These are phyloP conservation scores for Rhyacophila evoluta DNA, from an alignment of 2,888 invertebrate species.

Conservation along the genomic window DNA sequence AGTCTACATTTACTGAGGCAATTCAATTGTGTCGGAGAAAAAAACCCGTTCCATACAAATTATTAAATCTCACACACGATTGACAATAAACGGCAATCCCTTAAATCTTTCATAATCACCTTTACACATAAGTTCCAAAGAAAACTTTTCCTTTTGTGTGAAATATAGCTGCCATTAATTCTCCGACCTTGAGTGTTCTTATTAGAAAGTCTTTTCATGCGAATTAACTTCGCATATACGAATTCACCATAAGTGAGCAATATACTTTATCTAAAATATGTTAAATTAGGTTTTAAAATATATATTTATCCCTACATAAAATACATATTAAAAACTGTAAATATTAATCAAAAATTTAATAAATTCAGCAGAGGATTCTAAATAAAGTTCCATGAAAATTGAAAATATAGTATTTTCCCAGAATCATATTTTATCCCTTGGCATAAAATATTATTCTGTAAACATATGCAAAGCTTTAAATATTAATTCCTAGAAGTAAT, in stretches of 20 bases:
- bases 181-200: conserved; percentile 41
- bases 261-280: too few species aligned
- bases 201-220: conserved; percentile 45
- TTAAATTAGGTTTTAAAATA: too few species aligned
- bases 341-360: too few species aligned
- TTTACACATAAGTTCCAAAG: conserved; percentile 37
- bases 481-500: too few species aligned
- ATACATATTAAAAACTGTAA: too few species aligned
- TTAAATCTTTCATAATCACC: conserved; percentile 50
- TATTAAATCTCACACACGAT: conserved; percentile 30
- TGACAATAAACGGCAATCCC: conserved; percentile 42
- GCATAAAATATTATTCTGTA: too few species aligned
- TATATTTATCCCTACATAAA: too few species aligned
- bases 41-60: conserved; percentile 24
- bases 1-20: background rate
- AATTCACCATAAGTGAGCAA: conserved; percentile 11
- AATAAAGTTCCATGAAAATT: too few species aligned
- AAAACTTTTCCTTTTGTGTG: conserved; percentile 45
- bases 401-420: too few species aligned
- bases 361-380: too few species aligned
- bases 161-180: conserved; percentile 42
- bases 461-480: too few species aligned
- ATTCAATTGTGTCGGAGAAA: background rate
- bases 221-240: background rate
- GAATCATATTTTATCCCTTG: too few species aligned